A percentile compares a stretch with the other conserved stretches of the same genome.
Evolutionary conservation across 2,888 invertebrate genomes (phyloP).

Genomic region (Conchocele bisecta): DNA sequence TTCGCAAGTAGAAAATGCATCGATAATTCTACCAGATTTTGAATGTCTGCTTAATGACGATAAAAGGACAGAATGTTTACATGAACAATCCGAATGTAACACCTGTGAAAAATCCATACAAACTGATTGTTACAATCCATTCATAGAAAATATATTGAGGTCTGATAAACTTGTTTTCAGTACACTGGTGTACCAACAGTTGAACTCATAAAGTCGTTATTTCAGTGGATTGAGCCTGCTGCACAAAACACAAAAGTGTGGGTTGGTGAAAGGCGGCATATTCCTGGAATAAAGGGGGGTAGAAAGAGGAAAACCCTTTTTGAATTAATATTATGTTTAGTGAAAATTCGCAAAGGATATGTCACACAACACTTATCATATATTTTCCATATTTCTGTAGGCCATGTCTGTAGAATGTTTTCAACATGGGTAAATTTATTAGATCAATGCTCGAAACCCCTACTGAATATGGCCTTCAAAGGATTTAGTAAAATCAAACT

Average conservation of each 20-base stretch:
- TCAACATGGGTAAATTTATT: slow-evolving; percentile 21
- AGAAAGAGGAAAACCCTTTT: not conserved
- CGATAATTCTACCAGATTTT: too few relatives aligned
- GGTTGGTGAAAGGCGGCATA: not conserved
- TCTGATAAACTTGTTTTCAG: slow-evolving; percentile 6
- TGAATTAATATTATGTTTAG: not conserved
- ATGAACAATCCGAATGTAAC: too few relatives aligned
- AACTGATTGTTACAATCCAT: not conserved
- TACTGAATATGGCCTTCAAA: slow-evolving; percentile 21
- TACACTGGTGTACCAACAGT: slow-evolving; percentile 9
- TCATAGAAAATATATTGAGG: not conserved
- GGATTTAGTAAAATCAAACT: not conserved
- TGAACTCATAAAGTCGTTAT: slow-evolving; percentile 1
- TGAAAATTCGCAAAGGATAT: not conserved
- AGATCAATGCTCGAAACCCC: slow-evolving; percentile 3
- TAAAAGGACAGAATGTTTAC: too few relatives aligned
- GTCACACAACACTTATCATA: slow-evolving; percentile 14
- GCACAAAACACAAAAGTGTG: not conserved
- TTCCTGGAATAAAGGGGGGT: slow-evolving; percentile 6
- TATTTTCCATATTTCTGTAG: slow-evolving; percentile 13
- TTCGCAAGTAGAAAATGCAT: too few relatives aligned
- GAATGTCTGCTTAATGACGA: too few relatives aligned
- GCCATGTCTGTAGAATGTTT: slow-evolving; percentile 10
- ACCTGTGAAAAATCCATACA: not conserved
- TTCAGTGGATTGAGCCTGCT: not conserved